Percentiles rank a stretch among this genome's conserved stretches.
These are phyloP conservation scores for Potamarius usumacintae DNA, from an alignment of 2,113 vertebrate species.

Conservation along the genomic window DNA sequence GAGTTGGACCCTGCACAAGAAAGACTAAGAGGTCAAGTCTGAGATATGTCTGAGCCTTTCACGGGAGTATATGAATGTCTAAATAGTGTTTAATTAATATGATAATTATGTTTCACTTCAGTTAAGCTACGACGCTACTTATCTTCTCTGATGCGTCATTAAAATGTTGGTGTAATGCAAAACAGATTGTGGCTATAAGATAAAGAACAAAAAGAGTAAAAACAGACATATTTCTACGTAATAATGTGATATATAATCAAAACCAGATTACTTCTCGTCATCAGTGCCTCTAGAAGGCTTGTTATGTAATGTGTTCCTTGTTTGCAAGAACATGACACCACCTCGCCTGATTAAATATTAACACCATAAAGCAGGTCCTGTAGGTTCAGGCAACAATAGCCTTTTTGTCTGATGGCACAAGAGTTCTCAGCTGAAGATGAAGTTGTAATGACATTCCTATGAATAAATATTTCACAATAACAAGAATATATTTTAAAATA, in stretches of 20 bases:
- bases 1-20: neutral
- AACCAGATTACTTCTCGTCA: conserved; percentile 26
- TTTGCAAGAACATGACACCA: conserved; percentile 69
- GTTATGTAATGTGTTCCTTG: conserved; percentile 54
- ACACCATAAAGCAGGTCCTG: conserved; percentile 54
- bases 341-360: conserved; percentile 75
- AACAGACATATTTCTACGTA: neutral
- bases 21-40: neutral
- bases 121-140: neutral
- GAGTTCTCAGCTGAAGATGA: neutral
- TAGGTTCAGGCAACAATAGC: conserved; percentile 24
- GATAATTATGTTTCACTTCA: neutral
- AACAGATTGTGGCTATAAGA: conserved; percentile 4
- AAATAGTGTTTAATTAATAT: neutral
- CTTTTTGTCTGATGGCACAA: conserved; percentile 16
- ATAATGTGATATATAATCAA: neutral
- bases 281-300: conserved; percentile 26
- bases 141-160: neutral
- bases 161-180: conserved; percentile 16
- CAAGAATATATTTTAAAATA: neutral
- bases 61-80: neutral
- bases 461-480: neutral
- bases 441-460: neutral
- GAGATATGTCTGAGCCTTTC: neutral
- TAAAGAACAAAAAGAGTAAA: neutral